A percentile compares a stretch with the other conserved stretches of the same genome.
phyloP scores from a whole-genome alignment of 2,888 invertebrate genomes.

The Cephus pygmeus region DNA sequence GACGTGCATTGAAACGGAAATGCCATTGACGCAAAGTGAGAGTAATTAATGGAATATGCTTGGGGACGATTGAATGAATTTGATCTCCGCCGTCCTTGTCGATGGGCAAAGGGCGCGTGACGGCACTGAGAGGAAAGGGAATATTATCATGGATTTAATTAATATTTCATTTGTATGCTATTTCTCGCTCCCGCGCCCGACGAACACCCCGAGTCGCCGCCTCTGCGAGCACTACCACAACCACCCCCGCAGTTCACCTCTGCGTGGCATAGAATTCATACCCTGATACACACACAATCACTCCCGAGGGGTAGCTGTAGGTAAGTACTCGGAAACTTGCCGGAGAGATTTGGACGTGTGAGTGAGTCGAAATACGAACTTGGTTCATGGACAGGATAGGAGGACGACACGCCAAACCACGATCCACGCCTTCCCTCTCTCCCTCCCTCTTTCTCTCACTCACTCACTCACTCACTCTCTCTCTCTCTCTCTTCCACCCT shows the following conservation, averaged over 20 bases:
- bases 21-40: conserved; percentile 50
- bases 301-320: conserved; percentile 4
- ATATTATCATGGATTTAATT: conserved; percentile 58
- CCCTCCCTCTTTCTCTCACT: conserved; percentile 19
- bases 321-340: conserved; percentile 20
- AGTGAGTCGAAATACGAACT: not conserved
- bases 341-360: conserved; percentile 4
- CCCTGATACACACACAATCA: not conserved
- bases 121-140: conserved; percentile 20
- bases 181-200: conserved; percentile 39
- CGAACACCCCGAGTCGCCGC: conserved; percentile 12
- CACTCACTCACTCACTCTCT: too few species aligned
- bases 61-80: conserved; percentile 40
- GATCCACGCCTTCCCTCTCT: conserved; percentile 10
- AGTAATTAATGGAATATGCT: conserved; percentile 51
- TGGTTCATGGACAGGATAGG: conserved; percentile 6
- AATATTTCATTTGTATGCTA: conserved; percentile 61
- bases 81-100: conserved; percentile 31
- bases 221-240: conserved; percentile 17
- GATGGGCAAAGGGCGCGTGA: not conserved
- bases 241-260: not conserved
- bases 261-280: not conserved
- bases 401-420: conserved; percentile 9
- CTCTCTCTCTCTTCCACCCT: conserved; percentile 22
- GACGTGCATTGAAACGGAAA: conserved; percentile 46